Evolutionary conservation across 2,888 invertebrate species (phyloP).

Genomic region (Julus scandinavius): DNA sequence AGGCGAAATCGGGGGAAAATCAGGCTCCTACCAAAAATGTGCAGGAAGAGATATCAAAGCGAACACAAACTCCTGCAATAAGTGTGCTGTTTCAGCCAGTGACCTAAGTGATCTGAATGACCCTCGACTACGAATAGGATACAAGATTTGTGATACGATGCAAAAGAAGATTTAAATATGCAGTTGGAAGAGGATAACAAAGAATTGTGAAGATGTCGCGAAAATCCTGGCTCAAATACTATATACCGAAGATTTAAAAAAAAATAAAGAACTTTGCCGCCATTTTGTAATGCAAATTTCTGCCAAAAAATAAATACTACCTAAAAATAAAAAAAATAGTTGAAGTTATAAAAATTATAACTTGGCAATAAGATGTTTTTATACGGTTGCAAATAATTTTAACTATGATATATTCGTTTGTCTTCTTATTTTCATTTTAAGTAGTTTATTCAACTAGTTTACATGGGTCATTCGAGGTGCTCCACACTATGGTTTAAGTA

Average conservation of each 20-base stretch:
- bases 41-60: neutral
- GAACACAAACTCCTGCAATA: neutral
- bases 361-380: conserved; percentile 42
- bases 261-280: neutral
- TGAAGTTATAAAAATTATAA: conserved; percentile 35
- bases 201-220: neutral
- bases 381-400: conserved; percentile 32
- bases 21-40: neutral
- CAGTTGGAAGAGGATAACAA: neutral
- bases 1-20: neutral
- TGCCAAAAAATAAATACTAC: conserved; percentile 28
- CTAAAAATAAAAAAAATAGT: neutral
- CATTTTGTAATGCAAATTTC: conserved; percentile 39
- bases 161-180: neutral
- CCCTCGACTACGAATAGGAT: neutral
- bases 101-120: neutral
- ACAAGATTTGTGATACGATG: conserved; percentile 24
- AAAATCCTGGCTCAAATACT: conserved; percentile 30
- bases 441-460: neutral
- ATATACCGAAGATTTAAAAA: conserved; percentile 9
- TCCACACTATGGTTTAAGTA: too few relatives aligned
- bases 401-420: neutral
- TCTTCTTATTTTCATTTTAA: neutral
- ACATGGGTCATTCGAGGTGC: conserved; percentile 2
- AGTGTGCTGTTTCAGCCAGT: neutral